Percentiles rank a stretch among this genome's conserved stretches.
Evolutionary conservation across 2,888 invertebrate species (phyloP).

Genomic region (Octonoba sinensis): DNA sequence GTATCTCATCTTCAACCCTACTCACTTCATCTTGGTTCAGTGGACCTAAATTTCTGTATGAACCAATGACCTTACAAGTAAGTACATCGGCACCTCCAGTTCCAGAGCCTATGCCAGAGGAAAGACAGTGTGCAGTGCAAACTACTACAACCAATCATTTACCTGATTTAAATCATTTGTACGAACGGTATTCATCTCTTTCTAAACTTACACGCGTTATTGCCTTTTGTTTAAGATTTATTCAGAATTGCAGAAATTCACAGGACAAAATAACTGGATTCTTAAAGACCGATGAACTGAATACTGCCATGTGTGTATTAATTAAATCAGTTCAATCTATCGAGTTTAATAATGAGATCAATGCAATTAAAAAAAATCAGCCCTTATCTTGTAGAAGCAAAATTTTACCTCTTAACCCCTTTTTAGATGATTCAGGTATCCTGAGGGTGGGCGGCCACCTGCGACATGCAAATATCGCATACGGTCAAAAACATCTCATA

Average conservation of each 20-base stretch:
- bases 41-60: conserved; percentile 64
- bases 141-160: neutral
- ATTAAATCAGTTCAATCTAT: neutral
- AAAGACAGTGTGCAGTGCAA: conserved; percentile 6
- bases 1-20: conserved; percentile 60
- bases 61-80: neutral
- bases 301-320: neutral
- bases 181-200: too few relatives aligned
- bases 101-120: conserved; percentile 4
- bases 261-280: neutral
- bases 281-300: neutral
- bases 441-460: too few relatives aligned
- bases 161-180: too few relatives aligned
- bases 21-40: conserved; percentile 65
- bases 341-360: conserved; percentile 14
- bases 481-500: conserved; percentile 1
- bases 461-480: conserved; percentile 3
- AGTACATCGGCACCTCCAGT: neutral
- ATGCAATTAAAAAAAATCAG: neutral
- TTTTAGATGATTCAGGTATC: neutral
- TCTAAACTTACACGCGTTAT: conserved; percentile 1
- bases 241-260: neutral
- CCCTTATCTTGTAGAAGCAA: too few relatives aligned
- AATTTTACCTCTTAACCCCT: too few relatives aligned
- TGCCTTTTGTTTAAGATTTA: neutral